phyloP scores from a whole-genome alignment of 2,888 invertebrate species.

The Drosophila setosimentum region DNA sequence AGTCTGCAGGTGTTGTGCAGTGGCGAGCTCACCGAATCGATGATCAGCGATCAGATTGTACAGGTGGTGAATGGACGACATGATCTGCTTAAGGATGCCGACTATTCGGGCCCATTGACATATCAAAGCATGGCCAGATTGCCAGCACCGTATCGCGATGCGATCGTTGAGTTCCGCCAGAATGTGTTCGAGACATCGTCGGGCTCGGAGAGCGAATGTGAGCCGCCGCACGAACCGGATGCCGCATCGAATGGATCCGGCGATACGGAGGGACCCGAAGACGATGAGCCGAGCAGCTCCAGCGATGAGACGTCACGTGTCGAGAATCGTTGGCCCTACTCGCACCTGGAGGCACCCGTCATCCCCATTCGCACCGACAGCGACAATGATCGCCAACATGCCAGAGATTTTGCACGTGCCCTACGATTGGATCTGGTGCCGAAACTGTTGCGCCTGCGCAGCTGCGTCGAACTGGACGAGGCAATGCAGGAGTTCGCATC shows the following conservation, averaged over 20 bases:
- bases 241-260: conserved; percentile 92
- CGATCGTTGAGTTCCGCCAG: conserved; percentile 89
- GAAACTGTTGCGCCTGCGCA: conserved; percentile 90
- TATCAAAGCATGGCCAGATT: conserved; percentile 93
- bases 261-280: conserved; percentile 90
- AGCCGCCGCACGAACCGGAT: conserved; percentile 88
- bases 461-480: conserved; percentile 95
- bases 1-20: conserved; percentile 94
- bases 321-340: conserved; percentile 85
- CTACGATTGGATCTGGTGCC: conserved; percentile 91
- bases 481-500: conserved; percentile 96
- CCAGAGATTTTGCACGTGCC: conserved; percentile 92
- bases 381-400: conserved; percentile 94
- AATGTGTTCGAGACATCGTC: conserved; percentile 88
- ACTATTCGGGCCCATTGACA: conserved; percentile 93
- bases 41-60: conserved; percentile 86
- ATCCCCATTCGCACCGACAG: conserved; percentile 87
- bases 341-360: conserved; percentile 84
- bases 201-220: conserved; percentile 88
- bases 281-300: conserved; percentile 86
- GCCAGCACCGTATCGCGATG: conserved; percentile 92
- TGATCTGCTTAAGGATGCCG: conserved; percentile 89
- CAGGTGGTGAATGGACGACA: conserved; percentile 89
- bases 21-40: conserved; percentile 89
- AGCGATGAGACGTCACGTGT: conserved; percentile 85